Base-by-base conservation (phyloP, 1,140 invertebrate species). In the Heliothis subflexa region DNA sequence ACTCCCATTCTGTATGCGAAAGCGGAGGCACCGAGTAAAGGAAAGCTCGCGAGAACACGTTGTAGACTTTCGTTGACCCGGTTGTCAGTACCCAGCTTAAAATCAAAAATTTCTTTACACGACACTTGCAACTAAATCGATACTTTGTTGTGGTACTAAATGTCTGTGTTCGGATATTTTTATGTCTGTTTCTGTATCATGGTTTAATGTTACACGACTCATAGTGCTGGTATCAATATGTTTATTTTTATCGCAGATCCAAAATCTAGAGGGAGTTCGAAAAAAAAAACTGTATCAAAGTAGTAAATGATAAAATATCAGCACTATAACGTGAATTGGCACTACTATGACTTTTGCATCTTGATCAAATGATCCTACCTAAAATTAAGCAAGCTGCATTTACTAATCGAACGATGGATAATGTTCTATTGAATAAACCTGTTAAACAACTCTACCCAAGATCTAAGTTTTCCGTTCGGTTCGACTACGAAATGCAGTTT, bases 71-170 rank as follows among this genome's bases (percentile, higher is more conserved):
- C 55, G 55, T 59, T 59, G 21, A 40, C 33, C 33, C 33, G 55
- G 21, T 59, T 1, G 40, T 66, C 16, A 47, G 62, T 13, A 66
- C 16, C 12, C 62, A 66, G n/a, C 55, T 16, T 78, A 49, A 59
- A 25, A 21, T 50, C 57, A 78, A 72, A 52, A 74, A 59, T 55
- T 45, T 50, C 52, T 59, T 78, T 50, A 33, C 45, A 74, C 25
- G n/a, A 45, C 40, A 78, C 66, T 28, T 79, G 83, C 82, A 84
- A 87, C 85, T 85, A 79, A 80, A 85, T 85, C 81, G 66, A 85
- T 81, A 81, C 59, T 7, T 40, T 45, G 13, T 14, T 75, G 47
- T 62, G 62, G 12, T 73, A 28, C 14, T 62, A 18, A 59, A 49
- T 70, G 66, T 70, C 21, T 70, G 47, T 68, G 64, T 52, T 70